A percentile compares a stretch with the other conserved stretches of the same genome.
These are phyloP conservation scores for Bembecia ichneumoniformis DNA, from an alignment of 2,888 invertebrate genomes.

Conservation along the genomic window DNA sequence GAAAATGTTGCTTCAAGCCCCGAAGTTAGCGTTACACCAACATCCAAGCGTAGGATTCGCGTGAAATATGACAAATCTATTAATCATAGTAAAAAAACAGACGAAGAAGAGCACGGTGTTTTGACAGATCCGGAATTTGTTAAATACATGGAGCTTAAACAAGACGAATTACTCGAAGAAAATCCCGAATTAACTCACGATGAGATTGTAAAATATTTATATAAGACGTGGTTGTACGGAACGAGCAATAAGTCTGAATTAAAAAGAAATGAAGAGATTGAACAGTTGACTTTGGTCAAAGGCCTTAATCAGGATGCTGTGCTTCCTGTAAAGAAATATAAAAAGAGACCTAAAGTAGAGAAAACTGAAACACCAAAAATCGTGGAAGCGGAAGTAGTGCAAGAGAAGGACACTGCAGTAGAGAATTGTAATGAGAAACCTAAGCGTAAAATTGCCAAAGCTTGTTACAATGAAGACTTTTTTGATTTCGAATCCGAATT, in stretches of 20 bases:
- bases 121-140: slow-evolving; percentile 49
- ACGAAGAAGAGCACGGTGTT: slow-evolving; percentile 8
- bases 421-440: slow-evolving; percentile 40
- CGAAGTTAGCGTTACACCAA: slow-evolving; percentile 19
- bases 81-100: slow-evolving; percentile 10
- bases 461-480: slow-evolving; percentile 53
- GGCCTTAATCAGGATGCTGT: slow-evolving; percentile 28
- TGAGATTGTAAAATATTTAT: slow-evolving; percentile 55
- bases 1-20: slow-evolving; percentile 25
- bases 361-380: slow-evolving; percentile 15
- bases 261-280: slow-evolving; percentile 28
- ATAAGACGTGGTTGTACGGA: slow-evolving; percentile 61
- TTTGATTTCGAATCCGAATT: slow-evolving; percentile 51
- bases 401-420: slow-evolving; percentile 12
- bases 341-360: slow-evolving; percentile 30
- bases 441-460: slow-evolving; percentile 44
- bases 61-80: slow-evolving; percentile 18
- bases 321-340: slow-evolving; percentile 30
- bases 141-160: slow-evolving; percentile 57
- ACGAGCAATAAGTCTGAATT: slow-evolving; percentile 42
- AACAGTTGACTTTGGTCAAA: slow-evolving; percentile 41
- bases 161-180: slow-evolving; percentile 57
- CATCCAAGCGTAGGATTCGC: not conserved
- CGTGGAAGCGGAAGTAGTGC: slow-evolving; percentile 1
- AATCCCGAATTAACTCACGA: slow-evolving; percentile 57